Conservation (phyloP, 2,113 vertebrate species). For the Ctenodactylus gundi region DNA sequence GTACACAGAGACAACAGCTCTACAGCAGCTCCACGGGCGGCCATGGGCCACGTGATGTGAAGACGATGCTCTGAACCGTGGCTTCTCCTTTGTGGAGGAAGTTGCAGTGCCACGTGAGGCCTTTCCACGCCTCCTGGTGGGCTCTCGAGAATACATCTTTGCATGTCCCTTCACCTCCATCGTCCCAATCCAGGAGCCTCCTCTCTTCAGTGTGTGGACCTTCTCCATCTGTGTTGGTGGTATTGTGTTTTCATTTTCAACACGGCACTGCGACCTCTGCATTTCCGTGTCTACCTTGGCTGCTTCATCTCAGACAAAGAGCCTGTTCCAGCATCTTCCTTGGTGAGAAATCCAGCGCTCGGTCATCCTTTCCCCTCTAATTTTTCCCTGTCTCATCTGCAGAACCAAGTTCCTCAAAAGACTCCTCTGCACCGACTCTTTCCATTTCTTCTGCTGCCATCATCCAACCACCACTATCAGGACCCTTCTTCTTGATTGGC, state of each 20-base stretch:
- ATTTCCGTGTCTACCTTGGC: neutral
- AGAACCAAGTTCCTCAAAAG: neutral
- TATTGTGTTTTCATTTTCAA: neutral
- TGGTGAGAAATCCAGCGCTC: neutral
- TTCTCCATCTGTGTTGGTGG: neutral
- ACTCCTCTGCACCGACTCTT: neutral
- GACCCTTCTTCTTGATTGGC: neutral
- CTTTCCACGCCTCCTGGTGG: neutral
- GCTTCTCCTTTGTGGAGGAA: neutral
- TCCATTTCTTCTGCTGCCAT: neutral
- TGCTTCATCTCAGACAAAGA: neutral
- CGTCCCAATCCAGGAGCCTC: neutral
- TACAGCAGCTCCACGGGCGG: neutral
- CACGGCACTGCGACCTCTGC: neutral
- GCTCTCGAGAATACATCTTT: accelerated
- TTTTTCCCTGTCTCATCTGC: neutral
- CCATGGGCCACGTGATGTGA: constrained; percentile 13
- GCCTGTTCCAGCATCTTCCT: neutral
- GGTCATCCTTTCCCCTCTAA: neutral
- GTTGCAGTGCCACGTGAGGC: neutral
- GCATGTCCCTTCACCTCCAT: too few relatives aligned
- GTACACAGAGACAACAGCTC: constrained; percentile 27
- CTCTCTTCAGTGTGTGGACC: accelerated
- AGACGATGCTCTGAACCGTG: neutral
- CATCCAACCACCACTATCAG: accelerated